Percentiles rank a stretch among this genome's conserved stretches.
phyloP scores from a whole-genome alignment of 2,888 invertebrate species.

The Ochropacha duplaris region DNA sequence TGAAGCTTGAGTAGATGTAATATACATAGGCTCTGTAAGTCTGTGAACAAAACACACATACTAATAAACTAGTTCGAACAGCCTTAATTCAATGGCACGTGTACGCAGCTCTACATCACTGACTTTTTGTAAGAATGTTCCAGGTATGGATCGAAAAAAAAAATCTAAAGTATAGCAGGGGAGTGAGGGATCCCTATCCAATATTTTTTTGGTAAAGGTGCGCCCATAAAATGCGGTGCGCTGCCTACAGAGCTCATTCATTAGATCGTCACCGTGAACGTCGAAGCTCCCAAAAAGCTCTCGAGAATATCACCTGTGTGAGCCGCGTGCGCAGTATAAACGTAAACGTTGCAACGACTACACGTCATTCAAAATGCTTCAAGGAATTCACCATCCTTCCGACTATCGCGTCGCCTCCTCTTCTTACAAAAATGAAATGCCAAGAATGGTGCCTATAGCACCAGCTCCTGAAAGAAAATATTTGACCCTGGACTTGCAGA shows the following conservation, averaged over 20 bases:
- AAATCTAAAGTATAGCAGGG: constrained; percentile 52
- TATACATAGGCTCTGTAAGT: no score
- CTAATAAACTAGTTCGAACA: constrained; percentile 34
- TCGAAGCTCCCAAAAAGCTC: constrained; percentile 43
- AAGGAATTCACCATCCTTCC: constrained; percentile 44
- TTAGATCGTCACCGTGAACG: constrained; percentile 49
- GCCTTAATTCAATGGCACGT: constrained; percentile 70
- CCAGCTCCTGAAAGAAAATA: constrained; percentile 75
- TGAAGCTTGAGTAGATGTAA: no score
- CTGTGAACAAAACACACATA: no score
- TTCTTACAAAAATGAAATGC: constrained; percentile 38
- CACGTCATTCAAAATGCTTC: constrained; percentile 45
- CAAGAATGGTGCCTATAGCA: constrained; percentile 77
- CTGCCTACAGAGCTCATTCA: constrained; percentile 63
- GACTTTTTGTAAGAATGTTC: constrained; percentile 49
- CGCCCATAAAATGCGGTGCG: constrained; percentile 65
- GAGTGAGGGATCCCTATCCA: constrained; percentile 66
- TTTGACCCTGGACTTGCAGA: constrained; percentile 48
- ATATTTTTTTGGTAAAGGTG: constrained; percentile 66
- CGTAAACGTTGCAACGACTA: constrained; percentile 11
- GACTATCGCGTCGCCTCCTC: constrained; percentile 38
- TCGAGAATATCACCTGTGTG: constrained; percentile 18
- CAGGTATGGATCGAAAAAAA: constrained; percentile 70
- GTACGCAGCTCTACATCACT: constrained; percentile 52
- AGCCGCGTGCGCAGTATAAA: constrained; percentile 32